phyloP scores from a whole-genome alignment of 2,797 vertebrate genomes.

The Fundulus diaphanus region DNA sequence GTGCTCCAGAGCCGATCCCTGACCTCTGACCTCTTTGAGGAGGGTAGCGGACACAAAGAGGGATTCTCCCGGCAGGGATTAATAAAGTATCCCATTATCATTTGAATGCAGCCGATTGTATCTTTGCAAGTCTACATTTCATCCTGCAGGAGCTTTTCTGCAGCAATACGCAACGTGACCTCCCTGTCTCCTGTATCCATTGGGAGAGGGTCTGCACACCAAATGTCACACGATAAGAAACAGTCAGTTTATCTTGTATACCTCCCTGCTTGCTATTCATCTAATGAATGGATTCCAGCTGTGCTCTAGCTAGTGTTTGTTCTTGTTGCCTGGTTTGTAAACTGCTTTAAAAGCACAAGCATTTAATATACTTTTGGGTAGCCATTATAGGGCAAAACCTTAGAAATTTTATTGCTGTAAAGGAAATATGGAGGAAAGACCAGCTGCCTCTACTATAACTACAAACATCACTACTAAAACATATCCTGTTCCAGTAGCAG shows the following conservation, averaged over 20 bases:
- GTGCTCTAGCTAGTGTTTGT: constrained; percentile 19
- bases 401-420: not conserved
- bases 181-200: constrained; percentile 42
- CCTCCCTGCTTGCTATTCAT: constrained; percentile 29
- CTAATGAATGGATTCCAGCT: constrained; percentile 12
- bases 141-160: constrained; percentile 42
- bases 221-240: constrained; percentile 65
- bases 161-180: constrained; percentile 26
- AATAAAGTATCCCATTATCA: constrained; percentile 74
- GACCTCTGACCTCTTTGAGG: constrained; percentile 63
- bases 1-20: constrained; percentile 32
- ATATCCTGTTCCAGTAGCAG: not conserved
- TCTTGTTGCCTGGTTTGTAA: constrained; percentile 12
- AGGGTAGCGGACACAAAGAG: constrained; percentile 54
- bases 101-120: constrained; percentile 69
- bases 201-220: constrained; percentile 30
- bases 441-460: not conserved
- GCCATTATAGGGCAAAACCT: not conserved
- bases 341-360: constrained; percentile 1
- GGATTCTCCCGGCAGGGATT: constrained; percentile 63
- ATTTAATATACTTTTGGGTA: constrained; percentile 3
- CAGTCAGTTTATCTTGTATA: constrained; percentile 14
- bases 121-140: constrained; percentile 56
- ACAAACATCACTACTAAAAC: not conserved
- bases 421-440: not conserved